Percentiles rank a stretch among this genome's conserved stretches.
Evolutionary conservation across 2,888 invertebrate genomes (phyloP).

Genomic region (Eilema depressum): DNA sequence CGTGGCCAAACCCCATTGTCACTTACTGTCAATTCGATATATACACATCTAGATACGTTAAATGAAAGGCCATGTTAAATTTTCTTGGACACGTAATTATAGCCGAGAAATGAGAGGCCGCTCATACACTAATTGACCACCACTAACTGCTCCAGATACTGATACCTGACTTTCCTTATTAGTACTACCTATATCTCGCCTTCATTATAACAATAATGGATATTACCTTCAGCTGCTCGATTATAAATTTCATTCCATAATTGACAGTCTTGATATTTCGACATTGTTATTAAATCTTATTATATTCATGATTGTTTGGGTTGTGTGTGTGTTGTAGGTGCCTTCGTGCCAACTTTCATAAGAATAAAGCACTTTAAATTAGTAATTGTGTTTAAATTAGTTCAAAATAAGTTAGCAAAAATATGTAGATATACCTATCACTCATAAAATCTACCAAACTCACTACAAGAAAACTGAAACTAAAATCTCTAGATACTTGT

Average conservation of each 20-base stretch:
- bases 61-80: slow-evolving; percentile 64
- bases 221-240: slow-evolving; percentile 29
- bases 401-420: too few relatives aligned
- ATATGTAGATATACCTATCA: too few relatives aligned
- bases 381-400: too few relatives aligned
- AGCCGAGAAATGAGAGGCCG: slow-evolving; percentile 72
- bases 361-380: too few relatives aligned
- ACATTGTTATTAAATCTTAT: background rate
- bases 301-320: background rate
- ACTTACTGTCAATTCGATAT: too few relatives aligned
- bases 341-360: too few relatives aligned
- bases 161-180: slow-evolving; percentile 76
- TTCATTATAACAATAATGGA: slow-evolving; percentile 58
- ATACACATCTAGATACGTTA: slow-evolving; percentile 37
- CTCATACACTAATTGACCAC: slow-evolving; percentile 74
- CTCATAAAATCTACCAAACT: too few relatives aligned
- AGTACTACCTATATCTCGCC: slow-evolving; percentile 62
- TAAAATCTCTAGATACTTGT: background rate
- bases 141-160: slow-evolving; percentile 70
- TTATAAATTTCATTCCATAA: slow-evolving; percentile 14
- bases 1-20: too few relatives aligned
- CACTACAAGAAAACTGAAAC: background rate
- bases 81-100: slow-evolving; percentile 76
- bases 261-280: background rate
- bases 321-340: background rate